Evolutionary conservation across 2,797 vertebrate species (phyloP), one percentile per base, ranked within the genome.

Genomic region (Coranthus polyacanthus): DNA sequence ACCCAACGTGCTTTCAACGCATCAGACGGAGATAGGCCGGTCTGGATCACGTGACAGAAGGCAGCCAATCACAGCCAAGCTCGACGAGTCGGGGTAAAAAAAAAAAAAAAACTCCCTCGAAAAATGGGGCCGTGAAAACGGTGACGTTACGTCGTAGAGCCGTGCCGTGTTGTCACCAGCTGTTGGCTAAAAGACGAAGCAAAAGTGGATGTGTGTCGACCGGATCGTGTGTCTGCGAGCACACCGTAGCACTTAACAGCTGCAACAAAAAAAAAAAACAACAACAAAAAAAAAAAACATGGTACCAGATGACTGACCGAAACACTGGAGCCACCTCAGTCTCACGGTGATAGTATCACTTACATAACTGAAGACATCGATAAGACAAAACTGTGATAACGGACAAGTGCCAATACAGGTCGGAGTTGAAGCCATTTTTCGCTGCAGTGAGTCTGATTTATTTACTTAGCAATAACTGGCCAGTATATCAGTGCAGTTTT

Each of bases 121-220:
- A 72, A 45, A 34, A 38, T 37, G 80, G 55, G 52, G 54, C 65
- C 29, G 76, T 53, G 43, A 21, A 72, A 60, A n/a, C 60, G 75
- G 67, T 92, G 92, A 94, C 92, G 93, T 81, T 64, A 65, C 54
- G 39, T 32, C 55, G 54, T 55, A n/a, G 90, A 82, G 61, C 76
- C n/a, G 63, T 72, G 88, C 89, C 21, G 85, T 88, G 90, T 90
- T 93, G 89, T 91, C 88, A 83, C 75, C 92, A 86, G 92, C 92
- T 91, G 92, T 85, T 87, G 81, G 82, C 54, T 54, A 63, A 41
- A 72, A 70, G 74, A 75, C 82, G 75, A 46, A 82, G 75, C 15
- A 49, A 77, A 87, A 88, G 89, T 84, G 86, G 73, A 46, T 32
- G 68, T 16, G 47, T 72, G 15, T 64, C 44, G 66, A 0, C 4